Base-by-base conservation (phyloP, 2,888 invertebrate species). In the Eurytoma adleriae region DNA sequence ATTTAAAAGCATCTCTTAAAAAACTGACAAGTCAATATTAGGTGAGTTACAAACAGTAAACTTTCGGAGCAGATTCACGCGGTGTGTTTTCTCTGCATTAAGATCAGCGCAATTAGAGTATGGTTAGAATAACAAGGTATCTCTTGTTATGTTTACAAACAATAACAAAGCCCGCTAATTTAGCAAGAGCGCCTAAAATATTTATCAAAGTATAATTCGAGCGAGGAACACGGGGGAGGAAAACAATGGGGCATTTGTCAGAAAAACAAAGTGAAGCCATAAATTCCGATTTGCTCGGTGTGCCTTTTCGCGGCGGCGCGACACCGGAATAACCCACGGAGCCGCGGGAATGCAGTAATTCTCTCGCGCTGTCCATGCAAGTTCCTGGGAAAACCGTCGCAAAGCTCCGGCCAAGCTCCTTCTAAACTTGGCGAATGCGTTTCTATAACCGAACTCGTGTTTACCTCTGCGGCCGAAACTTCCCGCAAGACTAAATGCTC, bases 1-100 rank as follows among this genome's bases (percentile, higher is more conserved):
- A 40, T 48, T 40, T 40, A 20, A 18, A 2, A 66, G 40, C 52
- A 27, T 62, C 73, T 62, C 27, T 56, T 40, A 48, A 56, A 18
- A 69, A 77, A 78, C 70, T 78, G 81, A 75, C 75, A 70, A 81
- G 78, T 81, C 78, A 78, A 81, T 75, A 78, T 48, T 71, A 30
- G 70, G 74, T 70, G 70, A 78, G 78, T 69, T 52, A 18, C 3
- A 30, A 24, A 14, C 30, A 61, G 48, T 14, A 57, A 40, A 40
- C 40, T 40, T 40, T 40, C 10, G 7, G 40, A 40, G 10, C 40
- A 10, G 40, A 40, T 10, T 40, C 40, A 10, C 1, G 10, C 7
- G 7, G 40, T 40, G 40, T 18, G 18, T 20, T 12, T 57, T 20
- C 57, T 57, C 57, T 20, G 57, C 57, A 20, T 57, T 57, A 57